phyloP scores from a whole-genome alignment of 2,113 vertebrate genomes.

The Apus apus region DNA sequence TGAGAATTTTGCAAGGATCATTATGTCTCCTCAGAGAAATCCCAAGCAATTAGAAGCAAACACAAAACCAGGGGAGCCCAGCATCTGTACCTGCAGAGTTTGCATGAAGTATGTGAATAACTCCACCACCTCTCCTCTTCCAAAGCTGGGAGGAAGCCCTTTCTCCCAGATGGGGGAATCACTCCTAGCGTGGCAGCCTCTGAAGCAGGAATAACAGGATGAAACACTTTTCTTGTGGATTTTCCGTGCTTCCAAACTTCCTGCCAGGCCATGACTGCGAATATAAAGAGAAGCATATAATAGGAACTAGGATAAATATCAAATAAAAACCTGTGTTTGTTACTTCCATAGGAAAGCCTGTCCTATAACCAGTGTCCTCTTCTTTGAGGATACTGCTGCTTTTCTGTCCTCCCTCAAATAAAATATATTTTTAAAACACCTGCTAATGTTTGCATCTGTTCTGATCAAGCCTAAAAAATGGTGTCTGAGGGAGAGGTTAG shows the following conservation, averaged over 20 bases:
- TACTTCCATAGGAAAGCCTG: background rate
- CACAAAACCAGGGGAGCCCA: background rate
- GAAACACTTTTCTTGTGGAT: background rate
- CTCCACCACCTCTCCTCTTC: background rate
- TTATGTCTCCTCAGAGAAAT: background rate
- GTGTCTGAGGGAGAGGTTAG: background rate
- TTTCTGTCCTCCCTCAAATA: background rate
- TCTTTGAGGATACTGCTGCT: background rate
- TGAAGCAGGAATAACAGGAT: background rate
- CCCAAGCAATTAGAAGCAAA: background rate
- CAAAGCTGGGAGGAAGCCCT: background rate
- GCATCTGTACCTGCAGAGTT: background rate
- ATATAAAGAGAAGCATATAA: background rate
- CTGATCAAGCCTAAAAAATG: background rate
- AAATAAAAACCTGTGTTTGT: background rate
- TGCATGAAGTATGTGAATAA: background rate
- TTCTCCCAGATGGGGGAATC: background rate
- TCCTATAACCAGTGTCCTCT: background rate
- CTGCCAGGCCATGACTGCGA: background rate
- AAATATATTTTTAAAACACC: background rate
- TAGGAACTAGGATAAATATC: background rate
- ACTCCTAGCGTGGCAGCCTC: background rate
- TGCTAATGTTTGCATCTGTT: background rate
- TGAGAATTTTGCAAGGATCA: background rate
- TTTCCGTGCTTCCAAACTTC: background rate